Evolutionary conservation across 2,888 invertebrate genomes (phyloP), one percentile per base, ranked within the genome.

Genomic region (Harpalus rubripes): DNA sequence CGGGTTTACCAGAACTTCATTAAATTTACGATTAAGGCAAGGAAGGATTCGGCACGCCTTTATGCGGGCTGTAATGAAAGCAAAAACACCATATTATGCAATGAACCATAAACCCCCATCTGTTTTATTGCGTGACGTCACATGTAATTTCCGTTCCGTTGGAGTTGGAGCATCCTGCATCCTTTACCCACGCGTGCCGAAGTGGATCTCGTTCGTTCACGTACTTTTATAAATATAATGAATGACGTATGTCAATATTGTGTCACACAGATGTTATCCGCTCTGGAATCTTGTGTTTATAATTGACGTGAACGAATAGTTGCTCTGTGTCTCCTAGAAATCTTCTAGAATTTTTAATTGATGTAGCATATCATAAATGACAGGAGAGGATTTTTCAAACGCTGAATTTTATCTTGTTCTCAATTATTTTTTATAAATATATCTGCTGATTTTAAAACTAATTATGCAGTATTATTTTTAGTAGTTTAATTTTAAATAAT

Each of bases 261-360:
- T 79, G 79, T 79, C 84, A 84, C 84, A 79, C 84, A 84, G 39
- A 61, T 79, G 79, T 65, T 79, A 84, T 84, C 84, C 26, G n/a
- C 39, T 44, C 22, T 76, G 56, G 79, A 65, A 79, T 84, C 84
- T 79, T 68, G 44, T 84, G 79, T 79, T 63, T 65, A 84, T 84
- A 84, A 84, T 84, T 84, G 84, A 84, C 84, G 79, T 79, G 65
- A 68, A 84, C 68, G 84, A 74, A 84, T 84, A 84, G 83, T 76
- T 84, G 16, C 12, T 52, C 39, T 44, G 59, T 79, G 79, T 41
- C 63, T 41, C 44, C 81, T 76, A 76, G 44, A 76, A 76, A 56
- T 76, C 76, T 15, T 68, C 68, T 52, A 76, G 52, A 22, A 76
- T 76, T 76, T 76, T 76, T 76, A 76, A 76, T 76, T 76, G 76